Evolutionary conservation across 2,888 invertebrate species (phyloP).

Genomic region (Hololepta plana): DNA sequence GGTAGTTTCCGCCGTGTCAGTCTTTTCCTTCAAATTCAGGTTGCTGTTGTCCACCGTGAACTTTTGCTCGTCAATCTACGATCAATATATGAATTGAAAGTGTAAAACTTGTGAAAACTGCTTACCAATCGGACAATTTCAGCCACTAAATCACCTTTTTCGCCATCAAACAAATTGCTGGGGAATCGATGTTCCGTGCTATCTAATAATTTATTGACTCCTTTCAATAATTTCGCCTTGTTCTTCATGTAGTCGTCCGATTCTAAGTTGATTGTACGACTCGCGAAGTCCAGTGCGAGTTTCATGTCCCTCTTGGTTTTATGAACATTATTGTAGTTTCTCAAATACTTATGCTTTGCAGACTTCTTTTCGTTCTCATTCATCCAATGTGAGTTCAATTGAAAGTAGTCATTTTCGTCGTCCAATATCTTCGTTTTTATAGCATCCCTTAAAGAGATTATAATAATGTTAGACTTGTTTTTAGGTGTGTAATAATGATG

Average conservation of each 20-base stretch:
- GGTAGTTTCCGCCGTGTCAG: neutral
- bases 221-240: constrained; percentile 13
- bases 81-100: neutral
- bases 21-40: neutral
- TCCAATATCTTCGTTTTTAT: constrained; percentile 68
- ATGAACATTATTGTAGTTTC: constrained; percentile 10
- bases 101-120: neutral
- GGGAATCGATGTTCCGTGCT: constrained; percentile 14
- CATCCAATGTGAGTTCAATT: constrained; percentile 68
- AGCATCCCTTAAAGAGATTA: too few relatives aligned
- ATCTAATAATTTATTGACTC: constrained; percentile 15
- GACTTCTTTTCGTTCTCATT: constrained; percentile 38
- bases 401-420: constrained; percentile 89
- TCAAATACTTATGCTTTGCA: constrained; percentile 6
- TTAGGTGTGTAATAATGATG: constrained; percentile 6
- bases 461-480: constrained; percentile 4
- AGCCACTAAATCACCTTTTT: constrained; percentile 16
- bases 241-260: constrained; percentile 15
- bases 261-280: constrained; percentile 14
- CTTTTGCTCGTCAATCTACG: neutral
- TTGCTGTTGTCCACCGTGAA: constrained; percentile 5
- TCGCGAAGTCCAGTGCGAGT: constrained; percentile 24
- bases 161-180: constrained; percentile 15
- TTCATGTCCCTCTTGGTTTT: constrained; percentile 20
- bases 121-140: constrained; percentile 12